These are phyloP conservation scores for Coecobrya sp. DNA, from an alignment of 2,888 invertebrate genomes.

Conservation along the genomic window DNA sequence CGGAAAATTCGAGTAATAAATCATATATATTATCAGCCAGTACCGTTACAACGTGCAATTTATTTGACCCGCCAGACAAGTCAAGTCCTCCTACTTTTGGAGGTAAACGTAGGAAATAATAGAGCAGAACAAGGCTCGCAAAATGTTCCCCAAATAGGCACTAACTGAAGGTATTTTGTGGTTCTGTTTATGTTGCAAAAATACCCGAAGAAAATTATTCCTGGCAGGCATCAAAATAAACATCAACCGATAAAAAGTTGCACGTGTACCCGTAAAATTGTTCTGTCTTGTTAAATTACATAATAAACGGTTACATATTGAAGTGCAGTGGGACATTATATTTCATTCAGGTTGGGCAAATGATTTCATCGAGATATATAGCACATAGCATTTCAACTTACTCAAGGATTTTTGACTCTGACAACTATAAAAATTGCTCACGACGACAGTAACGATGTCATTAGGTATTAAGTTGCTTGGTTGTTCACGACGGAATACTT, in stretches of 20 bases:
- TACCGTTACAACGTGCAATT: not conserved
- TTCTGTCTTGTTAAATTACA: not conserved
- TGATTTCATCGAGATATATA: not conserved
- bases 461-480: no score
- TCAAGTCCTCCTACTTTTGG: not conserved
- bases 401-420: not conserved
- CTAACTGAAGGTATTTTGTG: not conserved
- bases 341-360: not conserved
- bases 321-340: not conserved
- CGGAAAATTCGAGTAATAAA: conserved; percentile 45
- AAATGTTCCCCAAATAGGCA: not conserved
- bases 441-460: no score
- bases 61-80: conserved; percentile 15
- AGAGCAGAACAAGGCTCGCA: not conserved
- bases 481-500: no score
- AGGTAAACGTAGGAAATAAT: not conserved
- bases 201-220: not conserved
- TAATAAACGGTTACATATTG: not conserved
- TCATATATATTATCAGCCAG: conserved; percentile 46
- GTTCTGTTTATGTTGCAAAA: not conserved
- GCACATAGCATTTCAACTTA: not conserved
- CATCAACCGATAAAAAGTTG: not conserved
- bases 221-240: not conserved
- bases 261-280: not conserved
- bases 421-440: no score